Percentiles rank a stretch among this genome's conserved stretches.
Evolutionary conservation across 1,140 invertebrate genomes (phyloP).

Genomic region (Pachyrhynchus sulphureomaculatus): DNA sequence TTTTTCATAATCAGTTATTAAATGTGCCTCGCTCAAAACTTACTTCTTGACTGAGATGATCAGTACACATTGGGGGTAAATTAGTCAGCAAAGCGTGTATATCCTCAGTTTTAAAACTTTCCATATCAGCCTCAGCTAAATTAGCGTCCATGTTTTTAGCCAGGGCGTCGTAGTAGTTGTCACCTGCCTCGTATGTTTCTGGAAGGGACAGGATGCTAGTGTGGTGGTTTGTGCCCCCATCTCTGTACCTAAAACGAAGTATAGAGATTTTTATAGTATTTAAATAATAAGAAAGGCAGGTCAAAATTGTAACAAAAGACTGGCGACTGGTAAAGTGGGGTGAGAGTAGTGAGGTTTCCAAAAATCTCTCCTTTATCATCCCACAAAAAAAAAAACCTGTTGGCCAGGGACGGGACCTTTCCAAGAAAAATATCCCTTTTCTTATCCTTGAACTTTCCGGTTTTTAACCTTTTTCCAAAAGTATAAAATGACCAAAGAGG

Average conservation of each 20-base stretch:
- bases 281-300: not conserved
- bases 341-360: too few relatives aligned
- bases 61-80: constrained; percentile 67
- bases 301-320: not conserved
- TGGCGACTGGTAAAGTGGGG: too few relatives aligned
- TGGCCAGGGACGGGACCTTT: too few relatives aligned
- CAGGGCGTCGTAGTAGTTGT: constrained; percentile 81
- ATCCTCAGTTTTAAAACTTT: constrained; percentile 87
- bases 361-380: too few relatives aligned
- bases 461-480: too few relatives aligned
- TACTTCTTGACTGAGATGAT: constrained; percentile 55
- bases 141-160: constrained; percentile 88
- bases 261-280: too few relatives aligned
- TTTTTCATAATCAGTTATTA: not conserved
- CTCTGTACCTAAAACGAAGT: constrained; percentile 69
- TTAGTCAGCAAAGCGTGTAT: constrained; percentile 82
- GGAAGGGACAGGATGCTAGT: constrained; percentile 78
- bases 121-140: constrained; percentile 92
- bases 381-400: too few relatives aligned
- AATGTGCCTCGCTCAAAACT: constrained; percentile 8
- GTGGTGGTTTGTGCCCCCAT: constrained; percentile 71
- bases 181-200: constrained; percentile 72
- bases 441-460: too few relatives aligned
- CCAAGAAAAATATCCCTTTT: too few relatives aligned
- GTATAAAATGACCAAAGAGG: too few relatives aligned